These are phyloP conservation scores for Pseudolaguvia tuberculata DNA, from an alignment of 2,113 vertebrate genomes.

Conservation along the genomic window DNA sequence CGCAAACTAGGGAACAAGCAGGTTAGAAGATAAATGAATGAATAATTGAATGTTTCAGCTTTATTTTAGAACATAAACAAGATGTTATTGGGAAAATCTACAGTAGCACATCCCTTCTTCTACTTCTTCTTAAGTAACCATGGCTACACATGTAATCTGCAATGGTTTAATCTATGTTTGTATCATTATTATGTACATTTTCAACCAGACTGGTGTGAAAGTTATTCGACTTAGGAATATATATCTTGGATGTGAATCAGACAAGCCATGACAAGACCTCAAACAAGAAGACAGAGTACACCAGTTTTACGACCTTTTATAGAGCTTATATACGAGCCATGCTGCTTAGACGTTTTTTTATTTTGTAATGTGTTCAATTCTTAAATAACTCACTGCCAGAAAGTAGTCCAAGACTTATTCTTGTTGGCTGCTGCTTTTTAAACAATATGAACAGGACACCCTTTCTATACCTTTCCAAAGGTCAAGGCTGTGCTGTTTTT, in stretches of 20 bases:
- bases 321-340: neutral
- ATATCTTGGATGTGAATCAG: neutral
- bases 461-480: neutral
- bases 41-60: neutral
- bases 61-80: no score
- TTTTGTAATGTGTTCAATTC: neutral
- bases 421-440: neutral
- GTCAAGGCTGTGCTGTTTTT: neutral
- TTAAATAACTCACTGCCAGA: neutral
- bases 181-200: neutral
- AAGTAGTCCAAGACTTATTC: neutral
- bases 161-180: no score
- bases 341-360: neutral
- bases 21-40: no score
- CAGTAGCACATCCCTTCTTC: no score
- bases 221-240: neutral
- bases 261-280: neutral
- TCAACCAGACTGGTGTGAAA: neutral
- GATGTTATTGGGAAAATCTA: no score
- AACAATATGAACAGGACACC: neutral
- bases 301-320: neutral
- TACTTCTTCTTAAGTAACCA: no score
- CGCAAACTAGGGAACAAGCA: no score
- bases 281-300: neutral
- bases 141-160: no score